A percentile compares a stretch with the other conserved stretches of the same genome.
Conservation (phyloP, 2,113 vertebrate species). For the Platichthys stellatus region DNA sequence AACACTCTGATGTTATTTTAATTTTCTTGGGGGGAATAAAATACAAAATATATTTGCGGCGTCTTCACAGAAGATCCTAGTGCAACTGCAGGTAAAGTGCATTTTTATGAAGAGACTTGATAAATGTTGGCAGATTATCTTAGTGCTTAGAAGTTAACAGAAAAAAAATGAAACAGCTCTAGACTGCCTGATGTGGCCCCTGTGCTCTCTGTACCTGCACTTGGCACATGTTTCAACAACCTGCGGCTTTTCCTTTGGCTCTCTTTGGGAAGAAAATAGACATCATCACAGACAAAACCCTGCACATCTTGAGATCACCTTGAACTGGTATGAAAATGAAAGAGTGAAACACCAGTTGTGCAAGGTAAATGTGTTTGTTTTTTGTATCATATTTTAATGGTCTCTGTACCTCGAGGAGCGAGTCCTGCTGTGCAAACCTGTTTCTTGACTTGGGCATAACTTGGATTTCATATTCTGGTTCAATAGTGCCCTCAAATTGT, state of each 20-base stretch:
- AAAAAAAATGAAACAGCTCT: conserved; percentile 13
- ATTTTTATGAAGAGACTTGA: not conserved
- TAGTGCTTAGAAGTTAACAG: conserved; percentile 3
- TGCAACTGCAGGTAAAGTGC: not conserved
- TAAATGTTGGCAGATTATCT: conserved; percentile 13
- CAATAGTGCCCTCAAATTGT: conserved; percentile 64
- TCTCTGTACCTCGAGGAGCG: conserved; percentile 52
- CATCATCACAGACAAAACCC: conserved; percentile 58
- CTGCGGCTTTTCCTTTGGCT: conserved; percentile 15
- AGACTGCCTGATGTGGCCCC: not conserved
- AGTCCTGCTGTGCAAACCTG: conserved; percentile 65
- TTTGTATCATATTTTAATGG: conserved; percentile 77
- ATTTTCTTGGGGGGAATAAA: not conserved
- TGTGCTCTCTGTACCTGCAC: conserved; percentile 8
- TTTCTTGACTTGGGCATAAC: conserved; percentile 55
- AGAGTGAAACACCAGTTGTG: conserved; percentile 66
- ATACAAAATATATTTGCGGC: conserved; percentile 5
- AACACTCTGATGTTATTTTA: conserved; percentile 6
- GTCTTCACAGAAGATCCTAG: not conserved
- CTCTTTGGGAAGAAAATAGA: conserved; percentile 38
- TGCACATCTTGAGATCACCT: conserved; percentile 62
- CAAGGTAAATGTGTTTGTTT: conserved; percentile 73
- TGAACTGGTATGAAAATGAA: conserved; percentile 58
- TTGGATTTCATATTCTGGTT: conserved; percentile 66
- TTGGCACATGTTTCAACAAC: conserved; percentile 21